Evolutionary conservation across 2,888 invertebrate genomes (phyloP).

Genomic region (Aelia acuminata): DNA sequence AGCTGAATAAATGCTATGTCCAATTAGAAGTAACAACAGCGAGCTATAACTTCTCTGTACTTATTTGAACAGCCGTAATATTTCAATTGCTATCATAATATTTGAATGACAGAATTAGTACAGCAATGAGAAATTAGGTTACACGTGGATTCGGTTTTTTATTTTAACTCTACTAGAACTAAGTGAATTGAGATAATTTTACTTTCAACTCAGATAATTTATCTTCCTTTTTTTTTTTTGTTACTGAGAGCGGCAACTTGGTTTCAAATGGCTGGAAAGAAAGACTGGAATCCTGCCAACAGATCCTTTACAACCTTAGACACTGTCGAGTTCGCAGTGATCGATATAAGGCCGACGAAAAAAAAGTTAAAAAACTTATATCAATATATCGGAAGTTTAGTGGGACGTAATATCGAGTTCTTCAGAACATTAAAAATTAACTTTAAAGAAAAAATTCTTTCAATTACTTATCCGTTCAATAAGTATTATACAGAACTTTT

Average conservation of each 20-base stretch:
- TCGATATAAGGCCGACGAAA: not conserved
- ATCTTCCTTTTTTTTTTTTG: not conserved
- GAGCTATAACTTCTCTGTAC: too few species aligned
- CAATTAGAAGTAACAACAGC: too few species aligned
- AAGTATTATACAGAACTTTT: too few species aligned
- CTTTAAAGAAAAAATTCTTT: too few species aligned
- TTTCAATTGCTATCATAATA: too few species aligned
- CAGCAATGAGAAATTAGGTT: too few species aligned
- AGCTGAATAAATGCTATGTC: too few species aligned
- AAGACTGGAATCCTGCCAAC: not conserved
- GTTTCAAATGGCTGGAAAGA: slow-evolving; percentile 15
- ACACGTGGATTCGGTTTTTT: not conserved
- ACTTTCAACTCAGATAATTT: not conserved
- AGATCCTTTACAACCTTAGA: not conserved
- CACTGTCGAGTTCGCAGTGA: not conserved
- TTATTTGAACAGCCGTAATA: too few species aligned
- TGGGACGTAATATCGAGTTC: too few species aligned
- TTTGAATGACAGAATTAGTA: too few species aligned
- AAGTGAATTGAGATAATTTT: not conserved
- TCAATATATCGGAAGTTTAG: not conserved
- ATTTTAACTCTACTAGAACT: not conserved
- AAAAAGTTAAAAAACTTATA: not conserved
- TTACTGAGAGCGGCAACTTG: not conserved
- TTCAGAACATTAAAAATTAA: too few species aligned
- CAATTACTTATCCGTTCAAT: too few species aligned